A percentile compares a stretch with the other conserved stretches of the same genome.
phyloP scores from a whole-genome alignment of 2,888 invertebrate species.

The Stramonita haemastoma region DNA sequence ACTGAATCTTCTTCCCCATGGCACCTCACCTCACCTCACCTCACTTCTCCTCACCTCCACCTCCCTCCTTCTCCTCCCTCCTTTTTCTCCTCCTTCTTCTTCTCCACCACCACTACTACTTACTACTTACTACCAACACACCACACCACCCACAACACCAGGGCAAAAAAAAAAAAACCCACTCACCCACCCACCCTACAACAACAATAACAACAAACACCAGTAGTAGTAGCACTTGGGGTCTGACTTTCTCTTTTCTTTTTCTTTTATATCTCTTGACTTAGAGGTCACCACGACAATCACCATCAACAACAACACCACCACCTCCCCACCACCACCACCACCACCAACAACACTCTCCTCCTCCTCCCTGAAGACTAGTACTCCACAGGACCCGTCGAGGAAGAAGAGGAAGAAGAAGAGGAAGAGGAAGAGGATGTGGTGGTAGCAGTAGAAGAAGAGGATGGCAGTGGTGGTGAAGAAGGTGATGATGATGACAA shows the following conservation, averaged over 20 bases:
- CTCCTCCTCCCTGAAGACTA: background rate
- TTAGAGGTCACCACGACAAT: background rate
- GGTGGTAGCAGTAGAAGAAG: too few species aligned
- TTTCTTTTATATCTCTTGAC: too few species aligned
- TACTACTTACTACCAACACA: background rate
- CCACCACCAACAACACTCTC: background rate
- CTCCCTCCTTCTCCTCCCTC: background rate
- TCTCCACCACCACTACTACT: background rate
- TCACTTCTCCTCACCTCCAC: constrained; percentile 32
- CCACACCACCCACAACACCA: too few species aligned
- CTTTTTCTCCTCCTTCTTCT: background rate
- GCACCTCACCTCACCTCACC: background rate
- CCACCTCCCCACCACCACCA: background rate
- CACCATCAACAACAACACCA: background rate
- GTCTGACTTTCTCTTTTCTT: too few species aligned
- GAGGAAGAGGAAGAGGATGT: too few species aligned
- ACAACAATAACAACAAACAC: too few species aligned
- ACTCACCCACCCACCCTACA: too few species aligned
- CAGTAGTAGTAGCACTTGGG: too few species aligned
- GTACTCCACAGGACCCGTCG: background rate
- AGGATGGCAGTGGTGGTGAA: too few species aligned
- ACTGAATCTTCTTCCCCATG: constrained; percentile 78
- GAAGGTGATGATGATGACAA: too few species aligned
- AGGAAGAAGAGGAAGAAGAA: too few species aligned
- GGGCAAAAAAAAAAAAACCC: too few species aligned